Conservation (phyloP, 30 jellyfish, hydroid and myxozoan species). For the Cassiopea xamachana region DNA sequence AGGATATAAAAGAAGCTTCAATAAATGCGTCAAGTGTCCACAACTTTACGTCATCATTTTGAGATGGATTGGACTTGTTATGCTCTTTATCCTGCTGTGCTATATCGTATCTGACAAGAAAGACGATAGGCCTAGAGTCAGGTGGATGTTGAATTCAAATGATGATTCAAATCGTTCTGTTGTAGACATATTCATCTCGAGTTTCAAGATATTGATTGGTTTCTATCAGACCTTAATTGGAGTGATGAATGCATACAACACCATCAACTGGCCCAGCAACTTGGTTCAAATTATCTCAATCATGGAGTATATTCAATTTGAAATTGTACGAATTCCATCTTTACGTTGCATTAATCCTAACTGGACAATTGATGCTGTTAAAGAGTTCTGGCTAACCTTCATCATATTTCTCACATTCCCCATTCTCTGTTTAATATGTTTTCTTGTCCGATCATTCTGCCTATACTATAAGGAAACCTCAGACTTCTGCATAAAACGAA, state of each 20-base stretch:
- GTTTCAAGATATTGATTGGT: slow-evolving; percentile 54
- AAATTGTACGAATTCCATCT: slow-evolving; percentile 40
- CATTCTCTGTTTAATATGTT: neutral
- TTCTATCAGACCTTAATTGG: slow-evolving; percentile 51
- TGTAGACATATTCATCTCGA: slow-evolving; percentile 59
- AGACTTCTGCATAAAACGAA: neutral
- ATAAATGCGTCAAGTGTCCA: slow-evolving; percentile 51
- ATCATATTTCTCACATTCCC: slow-evolving; percentile 19
- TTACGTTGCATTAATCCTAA: slow-evolving; percentile 54
- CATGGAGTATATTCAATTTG: slow-evolving; percentile 26
- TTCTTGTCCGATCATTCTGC: neutral
- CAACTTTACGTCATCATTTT: neutral
- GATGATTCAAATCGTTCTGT: slow-evolving; percentile 10
- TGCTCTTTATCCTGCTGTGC: slow-evolving; percentile 32
- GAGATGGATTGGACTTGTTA: slow-evolving; percentile 4
- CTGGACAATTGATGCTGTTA: slow-evolving; percentile 31
- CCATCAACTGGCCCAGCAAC: slow-evolving; percentile 48
- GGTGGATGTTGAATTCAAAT: neutral
- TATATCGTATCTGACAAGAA: slow-evolving; percentile 2
- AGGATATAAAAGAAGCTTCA: slow-evolving; percentile 25
- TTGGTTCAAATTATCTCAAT: neutral
- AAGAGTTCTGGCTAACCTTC: slow-evolving; percentile 42
- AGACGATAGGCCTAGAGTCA: neutral
- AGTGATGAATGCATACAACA: neutral
- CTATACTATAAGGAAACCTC: neutral